Evolutionary conservation across 1,140 invertebrate genomes (phyloP), one percentile per base, ranked within the genome.

Genomic region (Drosophila funebris): DNA sequence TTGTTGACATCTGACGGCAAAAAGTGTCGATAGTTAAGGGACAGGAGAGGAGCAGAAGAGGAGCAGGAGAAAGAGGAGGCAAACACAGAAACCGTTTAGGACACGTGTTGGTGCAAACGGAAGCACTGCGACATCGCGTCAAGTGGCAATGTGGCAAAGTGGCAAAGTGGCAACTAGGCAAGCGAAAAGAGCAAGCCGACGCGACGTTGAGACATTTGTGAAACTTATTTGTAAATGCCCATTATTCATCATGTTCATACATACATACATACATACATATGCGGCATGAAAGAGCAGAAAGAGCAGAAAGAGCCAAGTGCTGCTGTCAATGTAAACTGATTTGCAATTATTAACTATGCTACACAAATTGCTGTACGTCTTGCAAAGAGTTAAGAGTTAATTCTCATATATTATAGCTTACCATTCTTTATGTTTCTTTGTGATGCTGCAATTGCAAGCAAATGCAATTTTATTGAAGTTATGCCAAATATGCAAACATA

Each of bases 31-130:
- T 66, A 66, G 27, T 54, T 41, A 9, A 43, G 61, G 11, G 24
- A 13, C 8, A 50, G 29, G 20, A 37, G 53, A 29, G 11, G 1
- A 33, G 53, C 2, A 31, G 24, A 37, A 24, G 37, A 31, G 24
- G 48, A 24, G 37, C 5, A 14, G 39, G 5, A 20, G 3, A 14
- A 22, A 20, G 3, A 14, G 14, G 37, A 43, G 14, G 22, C 18
- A 50, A 41, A 60, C 71, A 70, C 73, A 36, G 11, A 78, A 74
- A 84, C 66, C 72, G 75, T 84, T 84, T 78, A 78, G 80, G 60
- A 73, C 73, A 84, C 80, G 80, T 84, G 79, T 84, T 75, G 73
- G 73, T 68, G 70, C 62, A 76, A 81, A 73, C 74, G 79, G 79
- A 82, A 82, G 61, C 50, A 64, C 50, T 64, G 43, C 50, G 53